Percentiles rank a stretch among this genome's conserved stretches.
phyloP scores from a whole-genome alignment of 2,797 vertebrate species.

The Melanogrammus aeglefinus region DNA sequence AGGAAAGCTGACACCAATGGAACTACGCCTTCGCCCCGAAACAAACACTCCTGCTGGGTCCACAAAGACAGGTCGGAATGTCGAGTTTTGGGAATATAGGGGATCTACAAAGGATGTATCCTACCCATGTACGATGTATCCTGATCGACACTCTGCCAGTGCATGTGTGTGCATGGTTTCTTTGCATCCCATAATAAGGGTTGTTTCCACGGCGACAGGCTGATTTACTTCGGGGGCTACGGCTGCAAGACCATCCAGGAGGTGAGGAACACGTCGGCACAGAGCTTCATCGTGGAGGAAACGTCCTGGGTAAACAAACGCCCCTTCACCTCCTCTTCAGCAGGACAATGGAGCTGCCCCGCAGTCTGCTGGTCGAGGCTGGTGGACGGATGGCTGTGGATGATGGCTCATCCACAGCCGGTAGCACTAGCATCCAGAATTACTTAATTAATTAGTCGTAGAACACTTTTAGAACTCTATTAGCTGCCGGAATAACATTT shows the following conservation, averaged over 20 bases:
- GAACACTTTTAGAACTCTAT: no score
- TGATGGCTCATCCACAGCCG: no score
- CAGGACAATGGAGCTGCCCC: not conserved
- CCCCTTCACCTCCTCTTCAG: not conserved
- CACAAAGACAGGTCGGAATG: slow-evolving; percentile 74
- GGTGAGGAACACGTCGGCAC: slow-evolving; percentile 66
- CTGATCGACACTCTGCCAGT: no score
- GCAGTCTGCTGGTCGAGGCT: not conserved
- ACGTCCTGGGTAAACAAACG: slow-evolving; percentile 81
- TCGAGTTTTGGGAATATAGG: not conserved
- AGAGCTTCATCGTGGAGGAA: slow-evolving; percentile 84
- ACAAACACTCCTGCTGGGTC: slow-evolving; percentile 93
- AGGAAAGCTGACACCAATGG: slow-evolving; percentile 78
- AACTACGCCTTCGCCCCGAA: slow-evolving; percentile 84
- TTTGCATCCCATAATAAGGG: not conserved
- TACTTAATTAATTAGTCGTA: no score
- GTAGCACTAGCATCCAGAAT: no score
- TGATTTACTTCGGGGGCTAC: slow-evolving; percentile 96
- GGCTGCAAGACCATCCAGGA: slow-evolving; percentile 86
- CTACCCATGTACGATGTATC: no score
- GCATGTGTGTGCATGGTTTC: not conserved
- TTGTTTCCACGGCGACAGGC: slow-evolving; percentile 57
- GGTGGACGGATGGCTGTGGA: no score
- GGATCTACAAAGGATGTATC: no score
- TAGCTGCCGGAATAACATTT: no score